These are phyloP conservation scores for Borostomias antarcticus DNA, from an alignment of 2,797 vertebrate species.

Conservation along the genomic window DNA sequence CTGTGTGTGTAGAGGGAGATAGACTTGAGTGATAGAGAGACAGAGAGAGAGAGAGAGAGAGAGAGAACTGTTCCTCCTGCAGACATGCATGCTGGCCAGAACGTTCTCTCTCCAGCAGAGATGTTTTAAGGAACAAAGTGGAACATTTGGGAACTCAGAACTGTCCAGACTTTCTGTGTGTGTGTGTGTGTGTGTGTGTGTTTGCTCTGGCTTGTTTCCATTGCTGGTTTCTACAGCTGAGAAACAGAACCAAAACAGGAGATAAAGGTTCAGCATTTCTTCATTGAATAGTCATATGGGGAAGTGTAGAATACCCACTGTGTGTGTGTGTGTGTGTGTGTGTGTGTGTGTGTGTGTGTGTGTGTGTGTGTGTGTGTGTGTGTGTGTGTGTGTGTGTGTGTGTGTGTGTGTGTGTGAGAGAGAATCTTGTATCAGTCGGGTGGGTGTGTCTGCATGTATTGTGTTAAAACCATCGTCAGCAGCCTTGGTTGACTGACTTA, in stretches of 20 bases:
- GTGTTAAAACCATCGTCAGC: conserved; percentile 61
- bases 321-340: conserved; percentile 11
- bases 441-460: neutral
- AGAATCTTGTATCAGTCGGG: too few relatives aligned
- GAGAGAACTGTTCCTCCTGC: too few relatives aligned
- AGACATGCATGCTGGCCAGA: too few relatives aligned
- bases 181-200: neutral
- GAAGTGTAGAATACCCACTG: conserved; percentile 26
- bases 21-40: neutral
- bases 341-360: conserved; percentile 10
- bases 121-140: conserved; percentile 33
- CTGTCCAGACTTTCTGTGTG: conserved; percentile 14
- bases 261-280: conserved; percentile 16
- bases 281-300: conserved; percentile 29
- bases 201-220: conserved; percentile 2
- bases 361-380: too few relatives aligned
- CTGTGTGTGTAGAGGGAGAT: neutral
- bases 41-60: conserved; percentile 43
- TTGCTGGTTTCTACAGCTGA: conserved; percentile 1
- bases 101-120: conserved; percentile 21
- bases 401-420: conserved; percentile 1
- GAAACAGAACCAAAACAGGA: conserved; percentile 26
- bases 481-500: conserved; percentile 60
- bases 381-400: conserved; percentile 11
- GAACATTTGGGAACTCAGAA: conserved; percentile 18